Percentiles rank a stretch among this genome's conserved stretches.
phyloP scores from a whole-genome alignment of 2,113 vertebrate species.

The Perca schrenkii region DNA sequence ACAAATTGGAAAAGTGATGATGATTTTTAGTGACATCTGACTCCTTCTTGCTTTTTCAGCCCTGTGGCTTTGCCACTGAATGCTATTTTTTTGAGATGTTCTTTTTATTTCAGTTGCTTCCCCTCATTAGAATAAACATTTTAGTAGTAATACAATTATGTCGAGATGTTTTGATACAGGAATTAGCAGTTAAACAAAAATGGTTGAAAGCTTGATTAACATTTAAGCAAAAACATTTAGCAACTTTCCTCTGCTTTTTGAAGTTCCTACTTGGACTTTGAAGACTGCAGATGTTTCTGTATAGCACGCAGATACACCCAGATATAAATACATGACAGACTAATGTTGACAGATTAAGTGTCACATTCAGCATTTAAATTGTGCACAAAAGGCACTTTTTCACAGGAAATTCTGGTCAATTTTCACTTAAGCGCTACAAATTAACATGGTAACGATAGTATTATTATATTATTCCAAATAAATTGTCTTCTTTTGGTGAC shows the following conservation, averaged over 20 bases:
- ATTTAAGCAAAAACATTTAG: not conserved
- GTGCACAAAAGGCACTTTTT: not conserved
- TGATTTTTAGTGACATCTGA: not conserved
- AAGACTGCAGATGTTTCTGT: not conserved
- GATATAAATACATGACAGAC: no score
- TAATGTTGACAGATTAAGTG: no score
- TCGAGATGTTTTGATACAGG: not conserved
- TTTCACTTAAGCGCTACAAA: not conserved
- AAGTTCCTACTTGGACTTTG: not conserved
- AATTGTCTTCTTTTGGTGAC: not conserved
- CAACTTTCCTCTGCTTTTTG: not conserved
- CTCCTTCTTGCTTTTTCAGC: not conserved
- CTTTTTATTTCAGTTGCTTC: slow-evolving; percentile 22
- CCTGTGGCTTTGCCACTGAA: slow-evolving; percentile 12
- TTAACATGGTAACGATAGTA: not conserved
- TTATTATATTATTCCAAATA: not conserved
- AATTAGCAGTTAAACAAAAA: not conserved
- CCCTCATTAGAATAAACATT: slow-evolving; percentile 27
- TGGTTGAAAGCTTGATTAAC: not conserved
- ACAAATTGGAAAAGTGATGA: not conserved
- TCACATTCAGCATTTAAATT: not conserved
- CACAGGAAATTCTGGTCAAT: not conserved
- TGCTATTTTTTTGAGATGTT: not conserved
- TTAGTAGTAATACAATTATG: not conserved
- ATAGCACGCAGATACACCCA: not conserved